Evolutionary conservation across 2,888 invertebrate species (phyloP).

Genomic region (Conistra vaccinii): DNA sequence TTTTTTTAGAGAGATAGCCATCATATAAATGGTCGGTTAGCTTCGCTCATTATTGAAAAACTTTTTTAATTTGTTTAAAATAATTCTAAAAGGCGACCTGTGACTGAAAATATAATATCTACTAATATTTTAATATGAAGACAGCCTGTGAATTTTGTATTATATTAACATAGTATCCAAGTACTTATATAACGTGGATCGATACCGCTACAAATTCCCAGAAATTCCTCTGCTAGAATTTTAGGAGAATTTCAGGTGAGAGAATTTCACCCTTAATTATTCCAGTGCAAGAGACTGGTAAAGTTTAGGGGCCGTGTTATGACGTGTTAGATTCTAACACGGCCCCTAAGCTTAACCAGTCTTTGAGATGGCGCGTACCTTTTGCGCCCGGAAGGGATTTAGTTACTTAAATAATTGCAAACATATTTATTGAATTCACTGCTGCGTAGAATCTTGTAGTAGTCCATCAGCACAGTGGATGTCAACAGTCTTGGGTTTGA

Average conservation of each 20-base stretch:
- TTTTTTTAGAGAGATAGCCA: background rate
- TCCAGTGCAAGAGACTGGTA: too few relatives aligned
- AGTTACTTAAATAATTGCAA: background rate
- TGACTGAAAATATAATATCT: background rate
- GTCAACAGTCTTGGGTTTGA: background rate
- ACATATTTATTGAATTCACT: conserved; percentile 8
- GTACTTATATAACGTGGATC: conserved; percentile 3
- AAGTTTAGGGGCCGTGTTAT: too few relatives aligned
- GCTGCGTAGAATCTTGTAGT: background rate
- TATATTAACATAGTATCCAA: background rate
- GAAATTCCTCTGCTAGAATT: background rate
- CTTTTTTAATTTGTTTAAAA: conserved; percentile 1
- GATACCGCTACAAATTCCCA: conserved; percentile 8
- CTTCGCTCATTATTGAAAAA: background rate
- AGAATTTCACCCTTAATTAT: too few relatives aligned
- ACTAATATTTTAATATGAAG: background rate
- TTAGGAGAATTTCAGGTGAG: background rate
- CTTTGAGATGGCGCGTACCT: background rate
- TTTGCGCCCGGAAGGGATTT: conserved; percentile 5
- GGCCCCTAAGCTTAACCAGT: too few relatives aligned
- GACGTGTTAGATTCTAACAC: too few relatives aligned
- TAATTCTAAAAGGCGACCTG: background rate
- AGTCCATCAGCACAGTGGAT: background rate
- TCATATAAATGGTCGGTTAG: background rate
- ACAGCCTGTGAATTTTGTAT: background rate